phyloP scores from a whole-genome alignment of 2,797 vertebrate genomes.

The Numenius phaeopus region DNA sequence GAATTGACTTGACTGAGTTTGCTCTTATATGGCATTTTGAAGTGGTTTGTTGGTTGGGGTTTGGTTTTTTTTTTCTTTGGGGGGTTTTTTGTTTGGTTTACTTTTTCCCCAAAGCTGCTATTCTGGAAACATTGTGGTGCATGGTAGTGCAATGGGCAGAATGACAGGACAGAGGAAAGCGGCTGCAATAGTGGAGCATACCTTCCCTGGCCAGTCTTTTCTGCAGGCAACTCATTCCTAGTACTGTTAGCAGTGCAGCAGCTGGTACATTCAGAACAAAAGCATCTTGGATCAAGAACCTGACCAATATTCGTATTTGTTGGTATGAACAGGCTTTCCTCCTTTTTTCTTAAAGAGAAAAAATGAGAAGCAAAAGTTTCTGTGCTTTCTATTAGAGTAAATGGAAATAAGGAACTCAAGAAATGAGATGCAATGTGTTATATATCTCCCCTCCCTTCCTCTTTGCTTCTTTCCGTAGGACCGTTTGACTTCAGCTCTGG shows the following conservation, averaged over 20 bases:
- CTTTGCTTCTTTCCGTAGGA: not conserved
- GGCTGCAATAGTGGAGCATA: not conserved
- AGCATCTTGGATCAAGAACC: not conserved
- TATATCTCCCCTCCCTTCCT: not conserved
- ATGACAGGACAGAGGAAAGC: not conserved
- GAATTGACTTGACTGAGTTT: not conserved
- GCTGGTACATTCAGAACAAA: not conserved
- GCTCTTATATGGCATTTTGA: not conserved
- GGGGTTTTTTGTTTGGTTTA: not conserved
- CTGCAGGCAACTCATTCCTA: not conserved
- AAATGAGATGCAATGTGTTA: not conserved
- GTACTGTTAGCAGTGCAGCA: not conserved
- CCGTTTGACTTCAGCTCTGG: not conserved
- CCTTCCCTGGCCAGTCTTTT: not conserved
- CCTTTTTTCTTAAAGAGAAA: not conserved
- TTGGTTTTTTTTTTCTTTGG: not conserved
- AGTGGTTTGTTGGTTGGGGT: too few species aligned
- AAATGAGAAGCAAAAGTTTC: not conserved
- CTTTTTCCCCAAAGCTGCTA: not conserved
- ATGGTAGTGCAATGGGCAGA: not conserved
- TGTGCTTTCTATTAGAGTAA: not conserved
- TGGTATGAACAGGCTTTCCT: not conserved
- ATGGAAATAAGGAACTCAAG: not conserved
- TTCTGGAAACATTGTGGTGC: not conserved
- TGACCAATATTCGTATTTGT: fast-evolving